Conservation (phyloP, 2,797 vertebrate species). For the Muraenolepis orangiensis region DNA sequence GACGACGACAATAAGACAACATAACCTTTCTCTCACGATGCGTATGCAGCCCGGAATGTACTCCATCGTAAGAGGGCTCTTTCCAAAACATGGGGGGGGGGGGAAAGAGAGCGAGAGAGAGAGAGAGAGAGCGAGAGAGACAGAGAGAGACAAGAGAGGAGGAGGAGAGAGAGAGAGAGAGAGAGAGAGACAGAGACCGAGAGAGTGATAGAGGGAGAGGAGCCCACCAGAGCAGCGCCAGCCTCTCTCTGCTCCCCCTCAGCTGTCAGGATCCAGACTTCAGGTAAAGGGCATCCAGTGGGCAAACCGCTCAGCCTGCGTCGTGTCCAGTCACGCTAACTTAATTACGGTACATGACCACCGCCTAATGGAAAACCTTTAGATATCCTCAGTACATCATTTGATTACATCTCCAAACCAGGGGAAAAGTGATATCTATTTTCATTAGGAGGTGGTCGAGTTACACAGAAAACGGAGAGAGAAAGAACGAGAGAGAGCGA, state of each 20-base stretch:
- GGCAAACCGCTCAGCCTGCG: background rate
- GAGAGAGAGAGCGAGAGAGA: background rate
- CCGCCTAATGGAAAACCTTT: background rate
- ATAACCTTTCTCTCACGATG: conserved; percentile 56
- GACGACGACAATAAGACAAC: conserved; percentile 58
- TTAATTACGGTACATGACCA: background rate
- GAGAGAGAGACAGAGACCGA: background rate
- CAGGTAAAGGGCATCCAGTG: background rate
- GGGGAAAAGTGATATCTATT: background rate
- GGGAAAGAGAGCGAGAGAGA: background rate
- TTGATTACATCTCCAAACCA: background rate
- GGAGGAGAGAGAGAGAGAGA: conserved; percentile 7
- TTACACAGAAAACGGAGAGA: no score
- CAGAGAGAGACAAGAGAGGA: background rate
- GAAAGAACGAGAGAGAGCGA: conserved; percentile 14
- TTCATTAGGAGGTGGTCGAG: conserved; percentile 17
- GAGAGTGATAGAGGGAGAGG: no score
- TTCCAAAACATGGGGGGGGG: conserved; percentile 54
- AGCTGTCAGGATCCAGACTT: background rate
- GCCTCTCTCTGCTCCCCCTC: background rate
- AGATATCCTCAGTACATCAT: background rate
- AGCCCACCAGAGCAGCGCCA: no score
- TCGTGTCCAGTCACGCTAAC: background rate
- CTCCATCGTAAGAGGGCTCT: conserved; percentile 53
- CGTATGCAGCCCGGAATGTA: conserved; percentile 60